These are phyloP conservation scores for Colius striatus DNA, from an alignment of 2,113 vertebrate species.

Conservation along the genomic window DNA sequence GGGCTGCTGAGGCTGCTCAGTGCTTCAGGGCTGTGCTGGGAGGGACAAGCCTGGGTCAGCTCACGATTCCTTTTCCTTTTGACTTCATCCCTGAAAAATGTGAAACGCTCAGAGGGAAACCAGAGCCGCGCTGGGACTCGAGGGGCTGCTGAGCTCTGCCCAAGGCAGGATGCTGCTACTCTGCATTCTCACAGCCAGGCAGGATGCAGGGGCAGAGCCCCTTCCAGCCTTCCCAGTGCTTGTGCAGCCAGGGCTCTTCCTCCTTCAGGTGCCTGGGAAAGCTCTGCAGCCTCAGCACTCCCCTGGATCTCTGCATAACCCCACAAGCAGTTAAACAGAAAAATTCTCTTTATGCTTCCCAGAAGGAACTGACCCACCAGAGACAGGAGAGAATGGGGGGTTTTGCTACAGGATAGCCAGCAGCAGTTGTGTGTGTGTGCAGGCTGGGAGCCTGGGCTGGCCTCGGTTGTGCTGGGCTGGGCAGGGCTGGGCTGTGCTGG, in stretches of 20 bases:
- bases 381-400: fast-evolving
- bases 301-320: background rate
- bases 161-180: no score
- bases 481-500: no score
- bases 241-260: no score
- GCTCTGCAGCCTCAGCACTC: background rate
- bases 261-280: no score
- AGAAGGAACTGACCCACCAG: fast-evolving
- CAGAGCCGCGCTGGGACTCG: background rate
- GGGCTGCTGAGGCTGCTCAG: background rate
- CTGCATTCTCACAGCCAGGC: no score
- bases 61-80: background rate
- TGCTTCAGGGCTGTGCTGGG: fast-evolving
- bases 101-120: background rate
- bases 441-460: no score
- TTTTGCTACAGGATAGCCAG: background rate
- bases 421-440: no score
- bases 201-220: no score
- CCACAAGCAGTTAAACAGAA: background rate
- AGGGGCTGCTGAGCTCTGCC: no score
- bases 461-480: no score
- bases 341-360: background rate
- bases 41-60: background rate
- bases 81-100: background rate
- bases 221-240: no score